A percentile compares a stretch with the other conserved stretches of the same genome.
These are phyloP conservation scores for Dipodomys ordii DNA, from an alignment of 2,113 vertebrate genomes.

Conservation along the genomic window DNA sequence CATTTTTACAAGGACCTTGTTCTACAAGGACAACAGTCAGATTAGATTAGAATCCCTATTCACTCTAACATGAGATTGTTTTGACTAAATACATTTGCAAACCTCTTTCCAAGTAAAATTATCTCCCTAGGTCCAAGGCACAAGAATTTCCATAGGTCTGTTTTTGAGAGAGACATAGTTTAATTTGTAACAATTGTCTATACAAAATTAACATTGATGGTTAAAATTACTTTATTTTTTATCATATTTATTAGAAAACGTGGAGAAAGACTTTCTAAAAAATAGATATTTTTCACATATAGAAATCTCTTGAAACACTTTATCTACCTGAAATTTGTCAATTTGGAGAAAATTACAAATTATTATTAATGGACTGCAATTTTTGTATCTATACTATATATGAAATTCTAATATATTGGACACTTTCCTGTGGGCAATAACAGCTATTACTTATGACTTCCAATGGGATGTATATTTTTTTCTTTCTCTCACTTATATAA, in stretches of 20 bases:
- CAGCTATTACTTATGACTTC: slow-evolving; percentile 48
- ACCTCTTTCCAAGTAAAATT: neutral
- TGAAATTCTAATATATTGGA: slow-evolving; percentile 14
- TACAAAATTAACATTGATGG: neutral
- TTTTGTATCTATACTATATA: neutral
- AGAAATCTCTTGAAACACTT: slow-evolving; percentile 19
- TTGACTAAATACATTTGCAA: neutral
- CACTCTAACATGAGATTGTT: neutral
- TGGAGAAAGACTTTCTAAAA: neutral
- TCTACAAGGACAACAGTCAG: neutral
- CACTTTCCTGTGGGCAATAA: neutral
- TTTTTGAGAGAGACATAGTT: neutral
- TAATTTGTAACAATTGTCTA: neutral
- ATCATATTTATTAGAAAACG: neutral
- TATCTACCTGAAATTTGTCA: neutral
- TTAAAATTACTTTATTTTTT: neutral
- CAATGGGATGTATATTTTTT: neutral
- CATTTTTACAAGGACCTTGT: neutral
- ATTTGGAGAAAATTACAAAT: slow-evolving; percentile 19
- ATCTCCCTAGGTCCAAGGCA: neutral
- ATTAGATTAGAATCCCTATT: neutral
- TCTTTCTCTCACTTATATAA: slow-evolving; percentile 49
- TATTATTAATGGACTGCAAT: slow-evolving; percentile 2
- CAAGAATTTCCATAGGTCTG: neutral
- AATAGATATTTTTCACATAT: neutral